Percentiles rank a stretch among this genome's conserved stretches.
Conservation (phyloP, 30 jellyfish, hydroid and myxozoan genomes). For the Aurelia aurita complex sp. Pacific region DNA sequence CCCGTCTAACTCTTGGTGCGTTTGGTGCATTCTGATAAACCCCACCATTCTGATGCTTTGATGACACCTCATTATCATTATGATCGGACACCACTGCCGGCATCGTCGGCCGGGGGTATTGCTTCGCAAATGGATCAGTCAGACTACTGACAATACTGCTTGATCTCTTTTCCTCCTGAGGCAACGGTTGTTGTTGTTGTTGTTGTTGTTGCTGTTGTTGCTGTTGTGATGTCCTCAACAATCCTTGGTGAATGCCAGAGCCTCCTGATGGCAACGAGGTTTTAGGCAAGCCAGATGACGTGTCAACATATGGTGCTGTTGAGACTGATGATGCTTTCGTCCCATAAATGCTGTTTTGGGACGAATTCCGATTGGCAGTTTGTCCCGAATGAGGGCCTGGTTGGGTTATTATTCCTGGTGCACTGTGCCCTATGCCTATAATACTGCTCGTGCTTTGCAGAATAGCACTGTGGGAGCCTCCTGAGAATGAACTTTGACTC, state of each 20-base stretch:
- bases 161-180: too few relatives aligned
- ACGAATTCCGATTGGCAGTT: too few relatives aligned
- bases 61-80: conserved; percentile 26
- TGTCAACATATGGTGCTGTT: conserved; percentile 26
- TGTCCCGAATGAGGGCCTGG: too few relatives aligned
- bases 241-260: conserved; percentile 16
- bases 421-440: conserved; percentile 37
- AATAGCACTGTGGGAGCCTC: conserved; percentile 36
- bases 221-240: conserved; percentile 22
- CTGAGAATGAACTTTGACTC: conserved; percentile 18
- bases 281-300: background rate
- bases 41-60: conserved; percentile 44
- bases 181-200: too few relatives aligned
- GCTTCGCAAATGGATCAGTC: conserved; percentile 49
- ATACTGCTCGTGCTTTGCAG: conserved; percentile 36
- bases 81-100: conserved; percentile 34
- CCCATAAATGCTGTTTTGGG: background rate
- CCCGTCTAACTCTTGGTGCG: conserved; percentile 18
- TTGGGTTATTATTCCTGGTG: conserved; percentile 3
- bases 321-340: background rate
- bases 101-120: conserved; percentile 49
- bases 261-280: conserved; percentile 16
- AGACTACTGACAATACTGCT: conserved; percentile 21
- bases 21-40: conserved; percentile 17
- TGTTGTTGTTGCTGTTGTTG: background rate